Evolutionary conservation across 2,113 vertebrate genomes (phyloP), one percentile per base, ranked within the genome.

Genomic region (Lathamus discolor): DNA sequence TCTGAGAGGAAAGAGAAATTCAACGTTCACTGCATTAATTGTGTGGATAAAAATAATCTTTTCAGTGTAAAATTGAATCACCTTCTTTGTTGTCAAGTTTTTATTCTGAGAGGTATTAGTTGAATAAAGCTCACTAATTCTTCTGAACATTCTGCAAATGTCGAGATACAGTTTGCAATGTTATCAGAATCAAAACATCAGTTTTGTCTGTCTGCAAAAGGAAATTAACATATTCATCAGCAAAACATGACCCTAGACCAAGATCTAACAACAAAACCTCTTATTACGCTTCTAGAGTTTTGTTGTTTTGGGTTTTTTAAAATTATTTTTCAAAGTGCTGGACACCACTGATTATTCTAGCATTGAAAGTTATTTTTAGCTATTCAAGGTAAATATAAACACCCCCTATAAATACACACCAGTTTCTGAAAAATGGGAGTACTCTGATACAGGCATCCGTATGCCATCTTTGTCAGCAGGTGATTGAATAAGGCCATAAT

Each of bases 141-240:
- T 77, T 86, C 17, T 2, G 11, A 49, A 39, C 19, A 37, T 78
- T 62, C 29, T 76, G 51, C 18, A 91, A 85, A 33, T 79, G 29
- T 66, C 39, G 37, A 57, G 37, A 55, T 44, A 75, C 25, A 68
- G 27, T 27, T 81, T 83, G 70, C 84, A 46, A 20, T 86, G 25
- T 61, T 90, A 55, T 1, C 29, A 48, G 51, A 80, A 75, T 23
- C 17, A 90, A 68, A 94, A 68, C 6, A 70, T 49, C 15, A 66
- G 3, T 44, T 23, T 59, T 67, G 27, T 77, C 91, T 84, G 46
- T 72, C 74, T 72, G 63, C n/a, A 52, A 92, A 96, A 92, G 63
- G 49, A 93, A 93, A 82, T 86, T 96, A 96, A 52, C 74, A 92
- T 83, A 76, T 83, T 96, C 27, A 68, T 59, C 79, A 90, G 52